phyloP scores from a whole-genome alignment of 2,797 vertebrate species.

The Chrysocyon brachyurus region DNA sequence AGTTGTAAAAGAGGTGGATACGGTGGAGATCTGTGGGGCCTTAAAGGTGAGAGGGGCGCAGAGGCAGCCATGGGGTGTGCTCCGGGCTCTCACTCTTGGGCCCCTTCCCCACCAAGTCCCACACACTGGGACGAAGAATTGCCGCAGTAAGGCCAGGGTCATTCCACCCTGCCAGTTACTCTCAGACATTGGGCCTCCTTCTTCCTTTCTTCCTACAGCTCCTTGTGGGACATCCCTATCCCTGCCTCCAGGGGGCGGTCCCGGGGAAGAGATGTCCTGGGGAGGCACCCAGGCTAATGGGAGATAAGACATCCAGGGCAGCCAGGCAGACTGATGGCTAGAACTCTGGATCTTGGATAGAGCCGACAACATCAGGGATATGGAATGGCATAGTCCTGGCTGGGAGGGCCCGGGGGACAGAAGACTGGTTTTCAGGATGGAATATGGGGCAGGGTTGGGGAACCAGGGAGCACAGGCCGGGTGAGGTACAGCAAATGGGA shows the following conservation, averaged over 20 bases:
- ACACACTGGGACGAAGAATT: background rate
- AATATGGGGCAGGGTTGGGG: background rate
- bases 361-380: background rate
- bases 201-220: background rate
- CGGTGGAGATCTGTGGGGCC: slow-evolving; percentile 98
- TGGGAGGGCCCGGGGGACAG: background rate
- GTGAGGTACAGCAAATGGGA: background rate
- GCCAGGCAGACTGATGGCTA: background rate
- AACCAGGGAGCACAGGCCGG: background rate
- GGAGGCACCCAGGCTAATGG: background rate
- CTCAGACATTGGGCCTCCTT: background rate
- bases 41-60: slow-evolving; percentile 92
- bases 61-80: background rate
- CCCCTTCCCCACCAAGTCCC: background rate
- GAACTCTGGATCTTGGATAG: slow-evolving; percentile 13
- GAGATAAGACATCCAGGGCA: background rate
- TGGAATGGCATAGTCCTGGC: background rate
- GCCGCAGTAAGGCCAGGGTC: background rate
- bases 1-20: slow-evolving; percentile 96
- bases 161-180: background rate
- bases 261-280: background rate
- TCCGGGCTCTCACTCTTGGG: background rate
- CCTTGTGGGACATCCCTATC: background rate
- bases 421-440: slow-evolving; percentile 36
- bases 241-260: background rate